These are phyloP conservation scores for Micromys minutus DNA, from an alignment of 2,113 vertebrate genomes.

Conservation along the genomic window DNA sequence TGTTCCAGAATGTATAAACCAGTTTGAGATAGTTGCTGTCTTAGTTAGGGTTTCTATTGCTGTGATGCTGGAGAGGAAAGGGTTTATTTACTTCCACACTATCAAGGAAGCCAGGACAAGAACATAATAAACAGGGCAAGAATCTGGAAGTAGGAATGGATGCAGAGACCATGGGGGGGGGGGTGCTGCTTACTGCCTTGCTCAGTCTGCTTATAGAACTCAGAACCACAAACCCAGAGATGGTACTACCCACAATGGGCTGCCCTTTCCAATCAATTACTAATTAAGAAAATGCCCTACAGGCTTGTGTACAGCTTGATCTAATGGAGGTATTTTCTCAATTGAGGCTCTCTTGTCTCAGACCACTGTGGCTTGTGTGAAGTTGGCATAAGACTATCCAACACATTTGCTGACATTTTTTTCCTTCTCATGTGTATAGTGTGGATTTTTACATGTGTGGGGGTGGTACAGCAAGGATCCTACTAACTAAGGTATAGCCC, in stretches of 20 bases:
- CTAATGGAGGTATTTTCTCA: background rate
- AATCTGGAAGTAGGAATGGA: background rate
- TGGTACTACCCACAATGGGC: background rate
- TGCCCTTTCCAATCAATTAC: background rate
- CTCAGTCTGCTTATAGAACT: background rate
- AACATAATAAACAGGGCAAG: background rate
- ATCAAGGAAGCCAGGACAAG: background rate
- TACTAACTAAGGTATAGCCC: background rate
- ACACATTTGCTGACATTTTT: background rate
- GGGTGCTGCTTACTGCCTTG: background rate
- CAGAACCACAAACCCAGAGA: background rate
- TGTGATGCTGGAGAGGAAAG: background rate
- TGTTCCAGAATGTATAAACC: conserved; percentile 37
- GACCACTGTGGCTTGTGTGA: background rate
- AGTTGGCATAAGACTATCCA: background rate
- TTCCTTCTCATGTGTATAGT: background rate
- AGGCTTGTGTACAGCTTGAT: background rate
- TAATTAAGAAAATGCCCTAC: background rate
- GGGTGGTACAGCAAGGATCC: background rate
- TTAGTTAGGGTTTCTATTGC: background rate
- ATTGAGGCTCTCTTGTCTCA: background rate
- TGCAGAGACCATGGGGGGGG: background rate
- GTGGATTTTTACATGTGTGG: background rate
- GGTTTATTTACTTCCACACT: background rate
- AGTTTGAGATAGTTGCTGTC: background rate